These are phyloP conservation scores for Crotalus viridis DNA, from an alignment of 2,113 vertebrate species.

Conservation along the genomic window DNA sequence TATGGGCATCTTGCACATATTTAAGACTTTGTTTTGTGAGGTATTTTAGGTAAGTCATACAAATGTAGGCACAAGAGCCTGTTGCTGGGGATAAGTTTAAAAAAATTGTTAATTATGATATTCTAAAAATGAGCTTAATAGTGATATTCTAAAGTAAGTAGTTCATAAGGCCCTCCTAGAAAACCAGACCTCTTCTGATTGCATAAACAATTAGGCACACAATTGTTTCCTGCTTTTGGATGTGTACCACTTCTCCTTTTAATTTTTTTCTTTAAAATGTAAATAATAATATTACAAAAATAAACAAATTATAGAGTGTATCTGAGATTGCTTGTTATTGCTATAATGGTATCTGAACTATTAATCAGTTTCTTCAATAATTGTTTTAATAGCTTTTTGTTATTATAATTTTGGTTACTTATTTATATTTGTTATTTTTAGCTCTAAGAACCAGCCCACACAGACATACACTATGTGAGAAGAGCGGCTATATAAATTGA, in stretches of 20 bases:
- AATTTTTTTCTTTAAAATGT: slow-evolving; percentile 54
- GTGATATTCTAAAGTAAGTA: slow-evolving; percentile 47
- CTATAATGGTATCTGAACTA: slow-evolving; percentile 5
- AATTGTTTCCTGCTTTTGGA: slow-evolving; percentile 45
- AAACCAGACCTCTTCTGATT: slow-evolving; percentile 23
- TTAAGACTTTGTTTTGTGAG: background rate
- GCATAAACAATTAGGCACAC: slow-evolving; percentile 53
- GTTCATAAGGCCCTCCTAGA: slow-evolving; percentile 41
- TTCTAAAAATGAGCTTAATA: slow-evolving; percentile 33
- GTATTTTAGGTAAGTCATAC: slow-evolving; percentile 6
- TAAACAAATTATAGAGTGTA: slow-evolving; percentile 37
- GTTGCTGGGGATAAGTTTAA: slow-evolving; percentile 38
- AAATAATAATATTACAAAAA: slow-evolving; percentile 56
- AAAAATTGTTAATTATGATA: slow-evolving; percentile 33
- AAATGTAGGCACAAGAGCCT: slow-evolving; percentile 21
- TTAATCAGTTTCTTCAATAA: background rate
- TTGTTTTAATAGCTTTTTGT: background rate
- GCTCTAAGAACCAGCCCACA: background rate
- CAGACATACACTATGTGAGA: background rate
- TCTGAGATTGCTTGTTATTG: slow-evolving; percentile 19
- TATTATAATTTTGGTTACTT: background rate
- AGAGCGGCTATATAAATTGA: background rate
- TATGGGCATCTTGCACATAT: background rate
- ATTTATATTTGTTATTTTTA: background rate
- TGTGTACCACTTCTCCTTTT: slow-evolving; percentile 18